Evolutionary conservation across 1,140 invertebrate genomes (phyloP), one percentile per base, ranked within the genome.

Genomic region (Magallana ariakensis): DNA sequence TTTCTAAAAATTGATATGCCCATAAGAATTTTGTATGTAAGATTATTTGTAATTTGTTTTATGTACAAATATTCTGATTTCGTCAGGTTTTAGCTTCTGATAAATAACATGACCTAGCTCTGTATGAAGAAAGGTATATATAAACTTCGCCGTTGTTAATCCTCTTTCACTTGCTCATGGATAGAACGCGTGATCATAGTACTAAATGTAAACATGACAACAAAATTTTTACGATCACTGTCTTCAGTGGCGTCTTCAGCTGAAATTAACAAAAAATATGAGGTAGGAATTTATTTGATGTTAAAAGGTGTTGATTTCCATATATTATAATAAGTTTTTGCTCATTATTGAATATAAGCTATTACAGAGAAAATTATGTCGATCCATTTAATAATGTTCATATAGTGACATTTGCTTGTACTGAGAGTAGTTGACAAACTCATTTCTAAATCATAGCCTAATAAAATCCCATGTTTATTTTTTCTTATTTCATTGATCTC

Each of bases 191-290:
- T 70, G 66, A 75, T 33, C 22, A 33, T 2, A 13, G 26, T 13
- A 26, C 0, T 4, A 2, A 33, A 33, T 26, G 66, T 26, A 33
- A 75, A 75, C 66, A 75, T 75, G 66, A 26, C 66, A 75, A 75
- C 66, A 75, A 75, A 75, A 75, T 11, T 75, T 75, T 75, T 75
- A 26, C 66, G 66, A 75, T 15, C 66, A 13, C 22, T 75, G 10
- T 26, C 19, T 11, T 75, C 66, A 26, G 9, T 75, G 11, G 54
- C 62, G 55, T 56, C 56, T n/a, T 55, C 46, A 80, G 70, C 55
- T 19, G 83, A 84, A 26, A 60, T 33, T 4, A 83, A 57, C 33
- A 58, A 60, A 55, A 80, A 80, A 84, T 84, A 80, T 80, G 83
- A 84, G 86, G 82, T 80, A 46, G 33, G 33, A 46, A 3, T 46